phyloP scores from a whole-genome alignment of 2,797 vertebrate genomes.

The Mallotus villosus region DNA sequence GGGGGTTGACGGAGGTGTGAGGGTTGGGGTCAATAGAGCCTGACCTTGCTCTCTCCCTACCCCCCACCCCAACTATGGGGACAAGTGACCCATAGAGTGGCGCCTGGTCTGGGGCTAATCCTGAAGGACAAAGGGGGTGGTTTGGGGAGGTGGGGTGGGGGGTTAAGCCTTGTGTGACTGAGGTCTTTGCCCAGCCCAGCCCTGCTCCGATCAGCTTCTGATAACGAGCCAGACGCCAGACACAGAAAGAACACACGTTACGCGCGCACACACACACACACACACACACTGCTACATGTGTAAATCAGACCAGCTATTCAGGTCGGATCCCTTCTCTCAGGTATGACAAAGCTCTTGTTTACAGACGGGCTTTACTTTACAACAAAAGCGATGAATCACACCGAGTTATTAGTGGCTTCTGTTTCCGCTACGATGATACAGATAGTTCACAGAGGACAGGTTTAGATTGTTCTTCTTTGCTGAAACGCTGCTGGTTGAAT shows the following conservation, averaged over 20 bases:
- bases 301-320: constrained; percentile 70
- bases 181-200: constrained; percentile 57
- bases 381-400: constrained; percentile 26
- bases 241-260: constrained; percentile 29
- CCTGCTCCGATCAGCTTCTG: constrained; percentile 54
- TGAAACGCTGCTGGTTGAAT: constrained; percentile 18
- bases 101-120: constrained; percentile 64
- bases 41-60: background rate
- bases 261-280: background rate
- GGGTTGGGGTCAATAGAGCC: constrained; percentile 17
- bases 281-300: constrained; percentile 40
- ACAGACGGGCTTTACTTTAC: constrained; percentile 32
- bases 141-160: constrained; percentile 8
- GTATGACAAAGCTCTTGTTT: constrained; percentile 39
- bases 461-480: constrained; percentile 28
- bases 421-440: constrained; percentile 5
- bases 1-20: constrained; percentile 9
- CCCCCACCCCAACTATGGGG: constrained; percentile 48
- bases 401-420: constrained; percentile 16
- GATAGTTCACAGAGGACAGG: constrained; percentile 9
- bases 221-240: constrained; percentile 52
- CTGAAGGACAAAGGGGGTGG: constrained; percentile 29
- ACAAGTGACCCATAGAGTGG: constrained; percentile 58
- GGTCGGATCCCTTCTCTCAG: constrained; percentile 65
- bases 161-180: constrained; percentile 63